Evolutionary conservation across 2,888 invertebrate species (phyloP), one percentile per base, ranked within the genome.

Genomic region (Platypus cylindrus): DNA sequence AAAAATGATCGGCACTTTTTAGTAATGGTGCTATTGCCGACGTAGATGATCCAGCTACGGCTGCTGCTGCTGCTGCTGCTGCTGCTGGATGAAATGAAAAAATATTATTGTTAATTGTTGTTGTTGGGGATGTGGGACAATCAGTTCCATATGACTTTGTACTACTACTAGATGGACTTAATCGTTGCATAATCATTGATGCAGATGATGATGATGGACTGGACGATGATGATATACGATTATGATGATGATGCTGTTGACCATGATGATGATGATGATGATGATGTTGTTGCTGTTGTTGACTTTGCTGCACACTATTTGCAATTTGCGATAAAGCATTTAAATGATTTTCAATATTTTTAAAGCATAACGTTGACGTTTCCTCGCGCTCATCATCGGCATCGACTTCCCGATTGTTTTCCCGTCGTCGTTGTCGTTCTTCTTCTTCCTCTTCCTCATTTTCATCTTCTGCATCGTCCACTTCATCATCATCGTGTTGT

Each of bases 251-350:
- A 37, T 47, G 40, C n/a, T n/a, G n/a, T n/a, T n/a, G n/a, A n/a
- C n/a, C n/a, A n/a, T n/a, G n/a, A n/a, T n/a, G n/a, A n/a, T n/a
- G n/a, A n/a, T n/a, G n/a, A n/a, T n/a, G n/a, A n/a, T n/a, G n/a
- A n/a, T n/a, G n/a, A n/a, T n/a, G n/a, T n/a, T n/a, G n/a, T n/a
- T n/a, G n/a, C n/a, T n/a, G n/a, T n/a, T n/a, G n/a, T 26, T 53
- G 52, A 12, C 54, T 53, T 40, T 58, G 56, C 41, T 60, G 45
- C 61, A 51, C 35, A 64, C 68, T 51, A 63, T 73, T 60, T 13
- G 61, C 73, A 43, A 78, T 62, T 52, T 78, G 77, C 2, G 75
- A 73, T 45, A 78, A 73, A 3, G 77, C 77, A 48, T 74, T 75
- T 17, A 78, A 47, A 48, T 78, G 77, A 7, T 74, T 75, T 45